Percentiles rank a stretch among this genome's conserved stretches.
These are phyloP conservation scores for Hormaphis cornu DNA, from an alignment of 1,140 invertebrate genomes.

Conservation along the genomic window DNA sequence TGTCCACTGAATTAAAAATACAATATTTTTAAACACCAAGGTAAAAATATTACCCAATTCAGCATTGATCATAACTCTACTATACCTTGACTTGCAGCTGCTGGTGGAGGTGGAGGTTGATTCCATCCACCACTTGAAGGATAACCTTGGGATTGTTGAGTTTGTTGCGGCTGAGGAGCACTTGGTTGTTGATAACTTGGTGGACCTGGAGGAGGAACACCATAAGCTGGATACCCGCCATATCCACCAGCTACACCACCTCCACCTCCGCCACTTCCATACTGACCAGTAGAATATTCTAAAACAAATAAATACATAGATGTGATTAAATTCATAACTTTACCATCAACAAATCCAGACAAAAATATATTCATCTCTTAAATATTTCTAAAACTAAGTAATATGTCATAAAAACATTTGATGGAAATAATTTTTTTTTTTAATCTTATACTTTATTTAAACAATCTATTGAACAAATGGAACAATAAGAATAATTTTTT, in stretches of 20 bases:
- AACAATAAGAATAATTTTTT: no score
- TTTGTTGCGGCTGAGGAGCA: neutral
- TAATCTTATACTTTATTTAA: no score
- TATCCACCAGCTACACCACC: slow-evolving; percentile 28
- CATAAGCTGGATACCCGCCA: slow-evolving; percentile 30
- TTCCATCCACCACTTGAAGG: slow-evolving; percentile 7
- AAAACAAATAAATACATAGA: neutral
- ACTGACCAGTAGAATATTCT: slow-evolving; percentile 27
- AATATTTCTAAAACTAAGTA: no score
- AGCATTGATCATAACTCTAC: no score
- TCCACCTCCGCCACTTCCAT: neutral
- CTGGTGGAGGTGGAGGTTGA: slow-evolving; percentile 26
- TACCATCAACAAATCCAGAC: no score
- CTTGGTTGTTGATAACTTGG: slow-evolving; percentile 12
- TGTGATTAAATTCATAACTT: neutral
- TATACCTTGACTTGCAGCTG: neutral
- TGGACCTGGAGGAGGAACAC: slow-evolving; percentile 28
- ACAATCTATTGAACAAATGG: no score
- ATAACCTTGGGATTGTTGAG: slow-evolving; percentile 19
- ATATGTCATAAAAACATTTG: no score
- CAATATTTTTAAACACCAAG: no score
- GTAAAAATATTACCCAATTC: no score
- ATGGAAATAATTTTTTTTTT: no score
- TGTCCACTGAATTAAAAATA: no score
- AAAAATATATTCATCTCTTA: no score